A percentile compares a stretch with the other conserved stretches of the same genome.
These are phyloP conservation scores for Crypturellus tataupa DNA, from an alignment of 2,797 vertebrate genomes.

Conservation along the genomic window DNA sequence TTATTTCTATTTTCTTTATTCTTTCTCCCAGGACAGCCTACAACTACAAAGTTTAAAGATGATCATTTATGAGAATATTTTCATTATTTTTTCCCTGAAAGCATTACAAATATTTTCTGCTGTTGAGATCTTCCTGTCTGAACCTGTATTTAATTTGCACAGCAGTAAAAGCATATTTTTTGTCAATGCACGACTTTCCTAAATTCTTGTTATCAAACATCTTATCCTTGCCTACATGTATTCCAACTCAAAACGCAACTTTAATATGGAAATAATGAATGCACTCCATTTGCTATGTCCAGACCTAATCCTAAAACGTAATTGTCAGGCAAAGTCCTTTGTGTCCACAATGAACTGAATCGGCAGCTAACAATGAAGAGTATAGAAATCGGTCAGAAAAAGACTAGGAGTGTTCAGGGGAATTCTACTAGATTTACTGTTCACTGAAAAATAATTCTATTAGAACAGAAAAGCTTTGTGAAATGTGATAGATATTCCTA, in stretches of 20 bases:
- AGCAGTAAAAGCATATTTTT: neutral
- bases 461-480: neutral
- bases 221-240: neutral
- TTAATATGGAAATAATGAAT: neutral
- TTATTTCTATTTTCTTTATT: conserved; percentile 49
- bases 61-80: neutral
- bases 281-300: neutral
- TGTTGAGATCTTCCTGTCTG: neutral
- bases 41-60: neutral
- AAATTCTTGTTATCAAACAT: neutral
- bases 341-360: neutral
- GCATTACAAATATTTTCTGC: neutral
- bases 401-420: neutral
- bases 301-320: neutral
- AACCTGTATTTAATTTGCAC: neutral
- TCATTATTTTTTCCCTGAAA: neutral
- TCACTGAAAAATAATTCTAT: neutral
- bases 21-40: neutral
- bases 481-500: neutral
- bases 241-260: neutral
- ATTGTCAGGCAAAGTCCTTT: neutral
- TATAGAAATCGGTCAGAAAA: neutral
- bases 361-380: neutral
- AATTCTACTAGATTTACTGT: neutral
- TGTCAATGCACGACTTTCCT: neutral